Conservation (phyloP, 2,113 vertebrate species). For the Solenodon paradoxus region DNA sequence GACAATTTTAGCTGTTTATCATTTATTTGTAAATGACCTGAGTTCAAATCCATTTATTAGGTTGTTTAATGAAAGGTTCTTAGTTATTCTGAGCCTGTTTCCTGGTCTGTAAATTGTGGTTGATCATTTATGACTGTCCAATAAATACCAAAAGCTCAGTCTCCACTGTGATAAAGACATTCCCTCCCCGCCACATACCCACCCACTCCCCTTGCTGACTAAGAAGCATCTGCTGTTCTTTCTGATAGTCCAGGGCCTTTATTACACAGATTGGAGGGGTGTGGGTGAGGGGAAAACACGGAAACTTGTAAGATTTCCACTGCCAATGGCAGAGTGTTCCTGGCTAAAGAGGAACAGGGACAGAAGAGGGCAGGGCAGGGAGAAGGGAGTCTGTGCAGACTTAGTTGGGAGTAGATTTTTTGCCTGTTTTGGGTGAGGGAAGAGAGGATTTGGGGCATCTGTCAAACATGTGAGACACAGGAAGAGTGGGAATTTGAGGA, state of each 20-base stretch:
- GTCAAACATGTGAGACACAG: not conserved
- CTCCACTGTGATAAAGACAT: fast-evolving
- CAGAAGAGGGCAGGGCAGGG: not conserved
- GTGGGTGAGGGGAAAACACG: not conserved
- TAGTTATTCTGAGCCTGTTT: not conserved
- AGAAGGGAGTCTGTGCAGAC: fast-evolving
- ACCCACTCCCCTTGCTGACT: not conserved
- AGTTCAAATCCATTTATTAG: not conserved
- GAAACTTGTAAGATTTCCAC: not conserved
- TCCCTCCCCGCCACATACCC: too few species aligned
- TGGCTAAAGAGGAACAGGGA: not conserved
- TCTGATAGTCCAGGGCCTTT: not conserved
- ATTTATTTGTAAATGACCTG: not conserved
- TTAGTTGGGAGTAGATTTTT: not conserved
- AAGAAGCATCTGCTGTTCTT: not conserved
- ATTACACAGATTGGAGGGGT: not conserved
- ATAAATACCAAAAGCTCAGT: not conserved
- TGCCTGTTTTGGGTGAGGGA: not conserved
- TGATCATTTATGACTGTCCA: not conserved
- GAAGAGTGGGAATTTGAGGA: too few species aligned
- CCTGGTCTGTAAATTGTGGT: not conserved
- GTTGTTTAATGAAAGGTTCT: not conserved
- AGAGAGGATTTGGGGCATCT: not conserved
- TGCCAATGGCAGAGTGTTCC: not conserved
- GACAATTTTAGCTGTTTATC: not conserved